Conservation (phyloP, 2,113 vertebrate species). For the Ammospiza nelsoni region DNA sequence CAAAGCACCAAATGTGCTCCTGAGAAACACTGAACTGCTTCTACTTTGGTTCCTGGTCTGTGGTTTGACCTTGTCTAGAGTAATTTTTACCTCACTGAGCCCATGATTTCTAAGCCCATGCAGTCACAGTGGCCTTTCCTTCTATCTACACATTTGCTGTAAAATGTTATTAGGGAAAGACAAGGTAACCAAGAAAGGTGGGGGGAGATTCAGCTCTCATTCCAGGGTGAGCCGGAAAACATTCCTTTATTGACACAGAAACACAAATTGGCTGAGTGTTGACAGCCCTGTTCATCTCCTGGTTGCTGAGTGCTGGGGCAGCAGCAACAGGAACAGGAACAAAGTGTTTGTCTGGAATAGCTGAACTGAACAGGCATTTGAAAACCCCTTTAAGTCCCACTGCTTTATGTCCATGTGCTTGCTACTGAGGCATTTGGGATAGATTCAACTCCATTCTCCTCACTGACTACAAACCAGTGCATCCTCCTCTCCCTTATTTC, state of each 20-base stretch:
- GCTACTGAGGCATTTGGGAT: neutral
- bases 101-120: neutral
- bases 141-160: neutral
- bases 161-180: neutral
- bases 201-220: neutral
- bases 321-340: neutral
- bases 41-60: neutral
- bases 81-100: neutral
- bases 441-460: neutral
- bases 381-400: neutral
- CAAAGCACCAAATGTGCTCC: neutral
- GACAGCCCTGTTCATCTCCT: neutral
- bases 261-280: neutral
- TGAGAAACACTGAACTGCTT: neutral
- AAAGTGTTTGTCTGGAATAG: neutral
- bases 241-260: neutral
- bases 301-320: neutral
- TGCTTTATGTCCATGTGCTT: rapidly evolving
- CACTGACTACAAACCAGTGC: neutral
- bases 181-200: neutral
- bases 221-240: neutral
- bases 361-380: neutral
- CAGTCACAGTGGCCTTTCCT: rapidly evolving
- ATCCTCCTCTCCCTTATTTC: neutral
- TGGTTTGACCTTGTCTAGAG: neutral